Conservation (phyloP, 1,140 invertebrate species). For the Atta texana region DNA sequence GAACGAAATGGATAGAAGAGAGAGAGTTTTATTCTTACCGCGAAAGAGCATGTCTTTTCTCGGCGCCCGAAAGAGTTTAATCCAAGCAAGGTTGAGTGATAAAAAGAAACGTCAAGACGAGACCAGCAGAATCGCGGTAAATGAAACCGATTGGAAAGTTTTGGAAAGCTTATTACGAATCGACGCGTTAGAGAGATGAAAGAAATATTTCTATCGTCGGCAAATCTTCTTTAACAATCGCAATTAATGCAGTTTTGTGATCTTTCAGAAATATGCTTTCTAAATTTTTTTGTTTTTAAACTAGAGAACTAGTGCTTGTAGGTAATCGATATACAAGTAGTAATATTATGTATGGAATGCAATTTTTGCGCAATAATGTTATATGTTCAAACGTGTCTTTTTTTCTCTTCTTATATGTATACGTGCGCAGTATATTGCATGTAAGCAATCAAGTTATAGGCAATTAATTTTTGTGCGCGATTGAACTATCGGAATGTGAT, state of each 20-base stretch:
- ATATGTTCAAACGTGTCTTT: too few species aligned
- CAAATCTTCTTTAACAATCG: not conserved
- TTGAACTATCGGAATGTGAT: too few species aligned
- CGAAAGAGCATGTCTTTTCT: conserved; percentile 4
- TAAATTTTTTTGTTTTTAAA: too few species aligned
- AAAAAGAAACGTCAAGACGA: conserved; percentile 53
- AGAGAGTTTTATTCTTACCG: conserved; percentile 56
- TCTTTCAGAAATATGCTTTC: not conserved
- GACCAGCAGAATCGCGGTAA: conserved; percentile 25
- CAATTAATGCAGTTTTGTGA: conserved; percentile 12
- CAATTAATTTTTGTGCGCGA: too few species aligned
- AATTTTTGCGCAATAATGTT: too few species aligned
- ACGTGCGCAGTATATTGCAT: too few species aligned
- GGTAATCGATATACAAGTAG: too few species aligned
- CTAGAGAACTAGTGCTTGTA: too few species aligned
- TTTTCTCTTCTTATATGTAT: too few species aligned
- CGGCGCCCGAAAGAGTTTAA: conserved; percentile 48
- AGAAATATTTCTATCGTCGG: not conserved
- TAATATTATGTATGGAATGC: too few species aligned
- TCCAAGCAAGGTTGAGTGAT: conserved; percentile 39
- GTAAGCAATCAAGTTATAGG: too few species aligned
- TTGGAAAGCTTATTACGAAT: conserved; percentile 56
- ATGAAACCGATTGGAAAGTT: conserved; percentile 63
- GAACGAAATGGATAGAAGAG: not conserved
- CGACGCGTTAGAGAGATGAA: not conserved